These are phyloP conservation scores for Aethes cnicana DNA, from an alignment of 2,888 invertebrate species.

Conservation along the genomic window DNA sequence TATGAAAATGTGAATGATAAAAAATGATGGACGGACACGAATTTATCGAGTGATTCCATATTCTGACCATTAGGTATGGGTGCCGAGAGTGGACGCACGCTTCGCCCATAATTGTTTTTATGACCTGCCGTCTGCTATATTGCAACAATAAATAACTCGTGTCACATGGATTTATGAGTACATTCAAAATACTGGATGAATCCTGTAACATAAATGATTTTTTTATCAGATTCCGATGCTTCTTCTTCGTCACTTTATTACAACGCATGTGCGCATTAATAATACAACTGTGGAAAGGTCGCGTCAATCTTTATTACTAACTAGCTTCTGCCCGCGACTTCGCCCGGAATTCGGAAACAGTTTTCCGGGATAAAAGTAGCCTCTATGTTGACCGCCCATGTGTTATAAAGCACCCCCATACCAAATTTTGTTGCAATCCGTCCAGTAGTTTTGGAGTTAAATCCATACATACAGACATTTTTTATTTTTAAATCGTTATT, in stretches of 20 bases:
- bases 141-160: conserved; percentile 27
- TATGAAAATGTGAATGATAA: background rate
- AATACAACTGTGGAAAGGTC: background rate
- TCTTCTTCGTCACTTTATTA: background rate
- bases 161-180: conserved; percentile 33
- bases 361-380: too few species aligned
- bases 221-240: conserved; percentile 30
- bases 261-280: background rate
- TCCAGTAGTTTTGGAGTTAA: too few species aligned
- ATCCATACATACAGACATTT: too few species aligned
- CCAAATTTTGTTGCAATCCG: too few species aligned
- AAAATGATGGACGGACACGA: background rate
- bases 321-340: too few species aligned
- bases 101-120: conserved; percentile 29
- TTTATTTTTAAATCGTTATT: too few species aligned
- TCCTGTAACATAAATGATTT: conserved; percentile 32
- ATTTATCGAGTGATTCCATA: conserved; percentile 5
- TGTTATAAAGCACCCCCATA: too few species aligned
- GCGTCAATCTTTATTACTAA: too few species aligned
- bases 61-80: conserved; percentile 2
- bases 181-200: conserved; percentile 34
- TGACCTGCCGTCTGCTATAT: conserved; percentile 27
- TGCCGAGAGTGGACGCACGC: conserved; percentile 1
- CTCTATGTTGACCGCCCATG: too few species aligned
- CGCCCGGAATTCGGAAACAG: too few species aligned